Evolutionary conservation across 1,140 invertebrate genomes (phyloP), one percentile per base, ranked within the genome.

Genomic region (Zaprionus ornatus): DNA sequence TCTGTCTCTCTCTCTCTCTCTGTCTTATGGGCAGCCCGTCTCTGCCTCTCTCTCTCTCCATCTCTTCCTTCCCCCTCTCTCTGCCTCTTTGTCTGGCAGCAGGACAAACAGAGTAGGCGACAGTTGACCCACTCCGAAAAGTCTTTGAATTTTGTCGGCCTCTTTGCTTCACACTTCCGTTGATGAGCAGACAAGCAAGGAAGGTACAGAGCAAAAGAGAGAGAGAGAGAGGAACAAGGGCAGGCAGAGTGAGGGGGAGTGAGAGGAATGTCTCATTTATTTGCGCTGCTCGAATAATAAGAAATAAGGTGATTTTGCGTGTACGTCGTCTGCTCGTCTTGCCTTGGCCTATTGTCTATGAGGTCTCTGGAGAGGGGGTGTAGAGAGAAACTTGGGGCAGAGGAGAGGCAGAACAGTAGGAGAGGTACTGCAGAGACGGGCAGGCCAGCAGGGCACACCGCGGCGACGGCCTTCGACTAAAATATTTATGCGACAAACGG

Each of bases 401-500:
- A 29, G 7, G 1, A 9, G 29, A 2, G 9, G 29, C 25, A 32
- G 9, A 3, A 32, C 9, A 9, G 9, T 3, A 29, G 27, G 10
- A 7, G 9, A 10, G 9, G 27, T 0, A 29, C 7, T 9, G 9
- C 17, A 29, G 9, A 12, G 4, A 42, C n/a, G 25, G 35, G 23
- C 19, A 15, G 27, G 54, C 52, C 7, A 13, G 5, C 15, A 21
- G 0, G n/a, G 29, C 2, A 32, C 2, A 32, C 29, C 29, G 9
- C 29, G 29, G 29, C 9, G 19, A 61, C 25, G 54, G 59, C 37
- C 68, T 66, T 73, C 45, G 61, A 54, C 82, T 90, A 85, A 90
- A 90, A 90, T 90, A 90, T 90, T 90, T 90, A 90, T 90, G 85
- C 85, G 86, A 90, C 86, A 90, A 90, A 90, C 78, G 85, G 85